Evolutionary conservation across 2,888 invertebrate species (phyloP).

Genomic region (Chrysopilus asiliformis): DNA sequence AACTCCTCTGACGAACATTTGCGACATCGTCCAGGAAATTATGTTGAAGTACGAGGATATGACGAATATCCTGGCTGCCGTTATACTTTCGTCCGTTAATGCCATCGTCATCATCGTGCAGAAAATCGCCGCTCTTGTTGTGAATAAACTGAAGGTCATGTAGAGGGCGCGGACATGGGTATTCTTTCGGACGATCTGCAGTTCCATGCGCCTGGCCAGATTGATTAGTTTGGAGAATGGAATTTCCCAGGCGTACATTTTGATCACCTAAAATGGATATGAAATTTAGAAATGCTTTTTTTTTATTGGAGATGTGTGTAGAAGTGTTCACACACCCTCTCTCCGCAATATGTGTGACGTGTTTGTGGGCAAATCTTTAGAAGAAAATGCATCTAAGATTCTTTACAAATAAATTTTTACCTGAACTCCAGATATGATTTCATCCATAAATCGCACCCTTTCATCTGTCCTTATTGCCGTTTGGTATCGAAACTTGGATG

Average conservation of each 20-base stretch:
- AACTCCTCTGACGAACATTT: slow-evolving; percentile 52
- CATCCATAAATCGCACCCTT: slow-evolving; percentile 64
- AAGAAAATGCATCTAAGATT: too few species aligned
- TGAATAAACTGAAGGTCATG: slow-evolving; percentile 65
- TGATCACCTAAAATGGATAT: slow-evolving; percentile 75
- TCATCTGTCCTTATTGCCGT: slow-evolving; percentile 54
- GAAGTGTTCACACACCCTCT: too few species aligned
- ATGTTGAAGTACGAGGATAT: slow-evolving; percentile 43
- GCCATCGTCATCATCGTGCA: slow-evolving; percentile 58
- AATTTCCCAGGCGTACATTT: slow-evolving; percentile 88
- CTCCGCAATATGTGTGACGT: too few species aligned
- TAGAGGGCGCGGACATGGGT: slow-evolving; percentile 52
- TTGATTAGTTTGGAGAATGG: slow-evolving; percentile 66
- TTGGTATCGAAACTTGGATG: slow-evolving; percentile 33
- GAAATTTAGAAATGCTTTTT: too few species aligned
- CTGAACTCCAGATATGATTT: slow-evolving; percentile 51
- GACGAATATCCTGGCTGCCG: slow-evolving; percentile 46
- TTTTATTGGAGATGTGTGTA: too few species aligned
- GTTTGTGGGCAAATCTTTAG: too few species aligned
- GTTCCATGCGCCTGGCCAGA: slow-evolving; percentile 49
- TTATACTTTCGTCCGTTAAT: slow-evolving; percentile 48
- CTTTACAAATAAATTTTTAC: slow-evolving; percentile 34
- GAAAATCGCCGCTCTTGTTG: slow-evolving; percentile 66
- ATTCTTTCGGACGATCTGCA: slow-evolving; percentile 45
- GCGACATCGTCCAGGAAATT: slow-evolving; percentile 42